Base-by-base conservation (phyloP, 1,140 invertebrate species). In the Zaprionus camerounensis region DNA sequence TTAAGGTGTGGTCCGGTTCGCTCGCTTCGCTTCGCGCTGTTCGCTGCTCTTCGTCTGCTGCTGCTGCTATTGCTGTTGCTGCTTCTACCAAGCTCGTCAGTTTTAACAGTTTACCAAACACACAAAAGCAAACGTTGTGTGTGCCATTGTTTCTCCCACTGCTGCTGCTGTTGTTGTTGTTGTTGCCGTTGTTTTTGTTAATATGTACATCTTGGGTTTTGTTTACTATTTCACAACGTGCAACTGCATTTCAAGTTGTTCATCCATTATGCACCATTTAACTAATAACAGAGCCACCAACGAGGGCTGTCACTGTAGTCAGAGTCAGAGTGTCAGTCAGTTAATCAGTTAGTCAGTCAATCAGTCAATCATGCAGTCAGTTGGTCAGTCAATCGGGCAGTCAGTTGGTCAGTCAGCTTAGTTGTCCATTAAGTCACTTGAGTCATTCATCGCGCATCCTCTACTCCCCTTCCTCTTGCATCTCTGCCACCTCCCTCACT, bases 201-300 rank as follows among this genome's bases (percentile, higher is more conserved):
- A 64, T 82, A 80, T 24, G 61, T 62, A 71, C 71, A 20, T 17
- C 36, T 62, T 66, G 57, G 62, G 78, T 82, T 87, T 82, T 70
- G 66, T 74, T 82, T 73, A 77, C 61, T 77, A 64, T 85, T 78
- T 85, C 69, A 73, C 56, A 31, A 69, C 57, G 53, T 46, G 56
- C 68, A 17, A 73, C 44, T 55, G 62, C 49, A 65, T 71, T 71
- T 75, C 69, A 74, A 90, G 72, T 82, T 72, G 85, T 90, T 84
- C 85, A 90, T 85, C 81, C 85, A 90, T 88, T 88, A 82, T 77
- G 65, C 79, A 79, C 85, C 85, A 88, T 90, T 90, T 90, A 90
- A 90, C 85, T 90, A 90, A 90, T 90, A 90, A 90, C 85, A 80
- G 71, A 31, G 79, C 64, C 64, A 41, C 1, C 62, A 41, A 55